phyloP scores from a whole-genome alignment of 2,113 vertebrate genomes.

The Chloropsis hardwickii region DNA sequence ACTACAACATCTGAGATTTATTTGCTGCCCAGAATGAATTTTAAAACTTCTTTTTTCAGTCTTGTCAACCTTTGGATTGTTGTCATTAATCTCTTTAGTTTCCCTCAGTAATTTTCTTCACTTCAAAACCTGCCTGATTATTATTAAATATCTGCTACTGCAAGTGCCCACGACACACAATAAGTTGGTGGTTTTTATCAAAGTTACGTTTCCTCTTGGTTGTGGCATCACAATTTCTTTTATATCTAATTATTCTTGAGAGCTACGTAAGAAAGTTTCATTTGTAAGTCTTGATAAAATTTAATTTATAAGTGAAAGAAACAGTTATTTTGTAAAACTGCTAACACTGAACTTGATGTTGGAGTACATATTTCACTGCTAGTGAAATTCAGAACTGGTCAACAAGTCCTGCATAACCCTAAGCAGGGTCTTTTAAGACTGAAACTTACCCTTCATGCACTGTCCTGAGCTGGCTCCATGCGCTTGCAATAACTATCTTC shows the following conservation, averaged over 20 bases:
- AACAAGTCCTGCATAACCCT: background rate
- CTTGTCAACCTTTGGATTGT: background rate
- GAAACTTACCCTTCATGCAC: fast-evolving
- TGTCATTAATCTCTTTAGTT: background rate
- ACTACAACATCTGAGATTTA: background rate
- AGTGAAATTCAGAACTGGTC: background rate
- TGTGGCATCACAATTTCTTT: background rate
- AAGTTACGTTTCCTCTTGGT: background rate
- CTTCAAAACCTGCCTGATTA: background rate
- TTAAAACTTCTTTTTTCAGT: background rate
- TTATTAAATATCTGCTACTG: background rate
- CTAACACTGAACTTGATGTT: background rate
- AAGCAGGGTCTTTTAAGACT: background rate
- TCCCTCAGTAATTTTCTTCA: background rate
- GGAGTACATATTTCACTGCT: background rate
- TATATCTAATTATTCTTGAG: background rate
- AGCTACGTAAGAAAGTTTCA: background rate
- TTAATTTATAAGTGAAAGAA: background rate
- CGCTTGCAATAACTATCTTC: background rate
- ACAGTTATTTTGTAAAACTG: background rate
- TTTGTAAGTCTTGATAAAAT: background rate
- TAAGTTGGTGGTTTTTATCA: background rate
- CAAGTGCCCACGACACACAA: background rate
- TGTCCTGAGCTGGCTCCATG: background rate
- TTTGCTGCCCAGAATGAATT: background rate